These are phyloP conservation scores for Latheticus oryzae DNA, from an alignment of 2,888 invertebrate species.

Conservation along the genomic window DNA sequence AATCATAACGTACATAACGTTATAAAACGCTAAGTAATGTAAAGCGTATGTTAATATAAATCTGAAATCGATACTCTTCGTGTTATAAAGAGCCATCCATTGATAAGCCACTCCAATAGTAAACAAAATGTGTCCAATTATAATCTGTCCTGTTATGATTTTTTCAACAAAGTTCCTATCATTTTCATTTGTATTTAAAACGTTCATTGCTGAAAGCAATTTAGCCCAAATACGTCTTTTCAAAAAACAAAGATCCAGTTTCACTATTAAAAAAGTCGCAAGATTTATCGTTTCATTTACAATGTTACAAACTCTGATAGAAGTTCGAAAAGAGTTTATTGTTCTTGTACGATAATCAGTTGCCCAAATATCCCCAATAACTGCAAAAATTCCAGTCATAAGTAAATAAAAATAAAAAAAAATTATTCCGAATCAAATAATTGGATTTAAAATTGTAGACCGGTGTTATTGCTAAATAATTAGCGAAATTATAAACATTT, in stretches of 20 bases:
- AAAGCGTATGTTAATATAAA: conserved; percentile 2
- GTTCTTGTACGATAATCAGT: background rate
- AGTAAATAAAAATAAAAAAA: background rate
- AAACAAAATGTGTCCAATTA: background rate
- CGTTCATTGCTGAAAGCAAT: background rate
- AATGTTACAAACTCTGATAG: background rate
- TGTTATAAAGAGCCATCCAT: background rate
- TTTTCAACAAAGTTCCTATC: background rate
- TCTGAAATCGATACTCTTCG: background rate
- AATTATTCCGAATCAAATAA: background rate
- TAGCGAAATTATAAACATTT: conserved; percentile 3
- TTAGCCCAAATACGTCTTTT: background rate
- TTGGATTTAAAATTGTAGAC: background rate
- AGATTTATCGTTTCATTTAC: background rate
- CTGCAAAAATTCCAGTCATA: background rate
- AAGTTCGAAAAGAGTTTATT: background rate
- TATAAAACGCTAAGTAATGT: background rate
- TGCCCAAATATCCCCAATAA: background rate
- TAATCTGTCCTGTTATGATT: background rate
- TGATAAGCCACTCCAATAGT: background rate
- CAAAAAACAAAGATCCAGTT: background rate
- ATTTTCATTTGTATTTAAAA: conserved; percentile 2
- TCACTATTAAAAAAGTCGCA: background rate
- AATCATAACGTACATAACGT: background rate
- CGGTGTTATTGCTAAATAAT: background rate